Conservation (phyloP, 2,797 vertebrate species). For the Sparidentex hasta region DNA sequence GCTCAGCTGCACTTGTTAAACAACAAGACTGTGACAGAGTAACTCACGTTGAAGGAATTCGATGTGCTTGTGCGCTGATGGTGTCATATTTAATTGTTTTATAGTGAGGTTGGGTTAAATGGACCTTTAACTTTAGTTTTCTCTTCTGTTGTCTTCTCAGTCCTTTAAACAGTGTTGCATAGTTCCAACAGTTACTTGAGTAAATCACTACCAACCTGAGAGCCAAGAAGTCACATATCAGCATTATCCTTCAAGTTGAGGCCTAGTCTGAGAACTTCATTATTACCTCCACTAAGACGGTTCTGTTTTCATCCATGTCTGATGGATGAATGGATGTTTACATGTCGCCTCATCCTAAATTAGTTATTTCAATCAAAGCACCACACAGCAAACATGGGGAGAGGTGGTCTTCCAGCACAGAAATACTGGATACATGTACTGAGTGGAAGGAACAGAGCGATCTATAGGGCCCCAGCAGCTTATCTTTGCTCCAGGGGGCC, state of each 20-base stretch:
- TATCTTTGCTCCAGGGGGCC: not conserved
- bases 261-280: not conserved
- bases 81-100: not conserved
- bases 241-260: not conserved
- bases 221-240: not conserved
- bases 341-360: not conserved
- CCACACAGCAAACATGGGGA: not conserved
- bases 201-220: not conserved
- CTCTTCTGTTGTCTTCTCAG: not conserved
- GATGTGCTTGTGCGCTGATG: not conserved
- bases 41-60: no score
- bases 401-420: not conserved
- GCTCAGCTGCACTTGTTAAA: not conserved
- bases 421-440: not conserved
- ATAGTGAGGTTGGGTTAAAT: not conserved
- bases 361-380: not conserved
- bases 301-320: no score
- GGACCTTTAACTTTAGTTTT: not conserved
- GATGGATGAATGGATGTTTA: not conserved
- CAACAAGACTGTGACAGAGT: not conserved
- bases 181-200: not conserved
- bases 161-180: not conserved
- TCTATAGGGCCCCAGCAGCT: not conserved
- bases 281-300: not conserved
- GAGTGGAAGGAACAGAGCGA: not conserved